phyloP scores from a whole-genome alignment of 2,113 vertebrate genomes.

The Chrysemys picta region DNA sequence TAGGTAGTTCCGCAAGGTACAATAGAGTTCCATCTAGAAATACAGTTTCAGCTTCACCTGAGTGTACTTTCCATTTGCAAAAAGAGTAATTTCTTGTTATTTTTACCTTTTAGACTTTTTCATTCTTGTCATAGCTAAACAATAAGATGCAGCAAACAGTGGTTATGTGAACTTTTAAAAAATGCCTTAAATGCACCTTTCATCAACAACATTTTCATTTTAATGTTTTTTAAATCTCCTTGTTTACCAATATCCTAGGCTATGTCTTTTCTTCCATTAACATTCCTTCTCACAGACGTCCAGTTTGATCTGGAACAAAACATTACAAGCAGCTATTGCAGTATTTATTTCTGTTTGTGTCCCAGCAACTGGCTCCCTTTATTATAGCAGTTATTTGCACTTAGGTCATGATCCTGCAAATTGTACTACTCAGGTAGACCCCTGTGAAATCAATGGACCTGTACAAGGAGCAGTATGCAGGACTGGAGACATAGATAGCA shows the following conservation, averaged over 20 bases:
- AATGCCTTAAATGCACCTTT: neutral
- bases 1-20: neutral
- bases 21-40: neutral
- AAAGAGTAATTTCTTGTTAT: neutral
- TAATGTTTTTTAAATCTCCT: neutral
- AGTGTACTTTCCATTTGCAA: neutral
- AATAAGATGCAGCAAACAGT: neutral
- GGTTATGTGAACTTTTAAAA: neutral
- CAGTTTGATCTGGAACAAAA: neutral
- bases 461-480: neutral
- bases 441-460: neutral
- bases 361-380: neutral
- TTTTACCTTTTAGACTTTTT: neutral
- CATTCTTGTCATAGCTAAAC: neutral
- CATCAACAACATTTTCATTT: neutral
- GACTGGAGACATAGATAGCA: neutral
- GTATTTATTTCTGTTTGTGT: neutral
- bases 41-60: conserved; percentile 30
- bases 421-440: neutral
- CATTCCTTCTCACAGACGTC: neutral
- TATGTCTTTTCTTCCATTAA: fast-evolving
- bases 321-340: neutral
- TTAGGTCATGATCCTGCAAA: neutral
- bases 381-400: neutral
- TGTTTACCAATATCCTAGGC: neutral